phyloP scores from a whole-genome alignment of 1,140 invertebrate genomes.

The Bombus confusus region DNA sequence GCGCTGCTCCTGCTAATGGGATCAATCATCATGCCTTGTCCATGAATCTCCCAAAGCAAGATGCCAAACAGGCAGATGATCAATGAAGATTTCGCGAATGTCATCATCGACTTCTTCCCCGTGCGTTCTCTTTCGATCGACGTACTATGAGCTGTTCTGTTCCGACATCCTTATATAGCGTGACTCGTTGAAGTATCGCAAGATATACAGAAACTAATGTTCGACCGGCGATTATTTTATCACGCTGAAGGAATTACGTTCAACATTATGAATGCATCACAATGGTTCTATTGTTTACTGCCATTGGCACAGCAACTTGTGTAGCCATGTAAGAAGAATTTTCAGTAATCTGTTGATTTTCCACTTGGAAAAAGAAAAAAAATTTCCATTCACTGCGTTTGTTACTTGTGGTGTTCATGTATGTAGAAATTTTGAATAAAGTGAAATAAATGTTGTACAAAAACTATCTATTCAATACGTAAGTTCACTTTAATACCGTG shows the following conservation, averaged over 20 bases:
- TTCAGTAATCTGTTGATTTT: too few relatives aligned
- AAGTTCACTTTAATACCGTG: too few relatives aligned
- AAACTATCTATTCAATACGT: too few relatives aligned
- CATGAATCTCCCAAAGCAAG: slow-evolving; percentile 69
- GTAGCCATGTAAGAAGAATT: too few relatives aligned
- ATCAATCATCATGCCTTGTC: slow-evolving; percentile 88
- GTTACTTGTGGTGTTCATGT: too few relatives aligned
- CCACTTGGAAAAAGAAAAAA: too few relatives aligned
- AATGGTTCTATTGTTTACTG: too few relatives aligned
- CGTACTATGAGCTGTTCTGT: neutral
- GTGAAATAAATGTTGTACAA: too few relatives aligned
- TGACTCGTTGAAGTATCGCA: neutral
- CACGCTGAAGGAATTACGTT: neutral
- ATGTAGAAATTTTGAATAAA: too few relatives aligned
- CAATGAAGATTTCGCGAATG: slow-evolving; percentile 12
- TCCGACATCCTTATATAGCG: neutral
- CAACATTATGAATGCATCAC: neutral
- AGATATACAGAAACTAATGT: neutral
- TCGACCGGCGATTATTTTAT: neutral
- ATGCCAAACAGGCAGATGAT: slow-evolving; percentile 26
- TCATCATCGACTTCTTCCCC: neutral
- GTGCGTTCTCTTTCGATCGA: neutral
- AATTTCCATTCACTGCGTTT: too few relatives aligned
- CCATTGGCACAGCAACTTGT: too few relatives aligned
- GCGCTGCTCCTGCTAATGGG: slow-evolving; percentile 86